Evolutionary conservation across 2,113 vertebrate genomes (phyloP).

Genomic region (Phyllostomus hastatus): DNA sequence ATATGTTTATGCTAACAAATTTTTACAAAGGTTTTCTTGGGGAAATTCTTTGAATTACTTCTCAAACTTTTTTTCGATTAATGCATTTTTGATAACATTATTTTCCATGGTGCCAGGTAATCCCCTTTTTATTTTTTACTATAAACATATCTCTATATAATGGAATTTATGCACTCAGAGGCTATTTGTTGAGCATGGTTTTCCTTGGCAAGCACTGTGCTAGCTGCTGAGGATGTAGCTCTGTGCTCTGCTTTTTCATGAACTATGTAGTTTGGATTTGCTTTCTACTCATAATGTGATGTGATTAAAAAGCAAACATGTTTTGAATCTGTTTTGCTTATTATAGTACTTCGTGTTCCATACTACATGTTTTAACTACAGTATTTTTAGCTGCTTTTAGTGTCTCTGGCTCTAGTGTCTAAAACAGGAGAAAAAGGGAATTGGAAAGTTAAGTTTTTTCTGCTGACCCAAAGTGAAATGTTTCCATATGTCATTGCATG

Average conservation of each 20-base stretch:
- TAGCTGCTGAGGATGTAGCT: not conserved
- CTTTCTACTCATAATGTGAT: not conserved
- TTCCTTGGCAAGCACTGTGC: not conserved
- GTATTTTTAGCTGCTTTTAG: not conserved
- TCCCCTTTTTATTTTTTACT: not conserved
- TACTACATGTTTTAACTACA: not conserved
- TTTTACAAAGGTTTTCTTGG: not conserved
- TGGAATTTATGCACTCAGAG: not conserved
- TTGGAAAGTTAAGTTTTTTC: not conserved
- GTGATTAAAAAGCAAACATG: not conserved
- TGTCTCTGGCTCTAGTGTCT: not conserved
- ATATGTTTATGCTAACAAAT: not conserved
- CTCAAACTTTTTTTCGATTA: not conserved
- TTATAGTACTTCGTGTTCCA: not conserved
- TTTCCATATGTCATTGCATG: not conserved
- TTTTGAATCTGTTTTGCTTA: not conserved
- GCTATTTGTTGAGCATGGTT: not conserved
- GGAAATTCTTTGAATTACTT: not conserved
- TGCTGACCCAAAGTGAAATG: not conserved
- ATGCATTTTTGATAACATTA: not conserved
- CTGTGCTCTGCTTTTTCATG: not conserved
- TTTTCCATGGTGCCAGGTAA: not conserved
- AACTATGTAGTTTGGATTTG: not conserved
- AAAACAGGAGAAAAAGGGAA: not conserved
- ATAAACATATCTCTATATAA: not conserved